These are phyloP conservation scores for Tragelaphus strepsiceros DNA, from an alignment of 2,113 vertebrate species.

Conservation along the genomic window DNA sequence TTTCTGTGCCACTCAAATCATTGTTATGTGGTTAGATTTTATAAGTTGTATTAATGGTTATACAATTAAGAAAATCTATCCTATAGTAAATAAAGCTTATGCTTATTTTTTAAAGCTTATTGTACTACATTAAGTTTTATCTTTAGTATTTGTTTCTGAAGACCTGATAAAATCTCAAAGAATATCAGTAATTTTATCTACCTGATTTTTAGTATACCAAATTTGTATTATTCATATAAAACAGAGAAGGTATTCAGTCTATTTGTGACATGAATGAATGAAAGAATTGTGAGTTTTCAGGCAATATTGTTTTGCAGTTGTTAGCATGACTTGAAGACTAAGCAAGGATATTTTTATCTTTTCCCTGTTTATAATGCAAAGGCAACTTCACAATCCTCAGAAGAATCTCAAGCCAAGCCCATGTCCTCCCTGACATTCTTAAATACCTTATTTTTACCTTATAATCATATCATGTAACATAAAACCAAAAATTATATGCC, in stretches of 20 bases:
- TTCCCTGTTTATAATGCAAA: constrained; percentile 35
- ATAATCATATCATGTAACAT: background rate
- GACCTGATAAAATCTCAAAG: background rate
- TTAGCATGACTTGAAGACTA: background rate
- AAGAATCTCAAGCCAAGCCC: constrained; percentile 5
- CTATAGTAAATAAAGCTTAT: background rate
- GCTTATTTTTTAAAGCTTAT: background rate
- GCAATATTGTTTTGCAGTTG: background rate
- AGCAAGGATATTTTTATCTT: background rate
- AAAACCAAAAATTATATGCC: background rate
- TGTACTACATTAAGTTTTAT: background rate
- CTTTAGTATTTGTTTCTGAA: constrained; percentile 8
- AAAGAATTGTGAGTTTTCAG: background rate
- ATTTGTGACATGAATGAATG: background rate
- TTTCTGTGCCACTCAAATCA: constrained; percentile 36
- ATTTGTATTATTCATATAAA: background rate
- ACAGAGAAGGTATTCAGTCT: background rate
- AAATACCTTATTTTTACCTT: constrained; percentile 43
- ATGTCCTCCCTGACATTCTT: background rate
- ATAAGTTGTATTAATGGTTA: background rate
- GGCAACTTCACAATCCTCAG: background rate
- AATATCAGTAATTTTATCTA: background rate
- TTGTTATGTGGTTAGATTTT: background rate
- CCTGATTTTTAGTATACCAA: background rate
- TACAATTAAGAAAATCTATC: background rate